Conservation (phyloP, 2,113 vertebrate genomes). For the Suncus etruscus region DNA sequence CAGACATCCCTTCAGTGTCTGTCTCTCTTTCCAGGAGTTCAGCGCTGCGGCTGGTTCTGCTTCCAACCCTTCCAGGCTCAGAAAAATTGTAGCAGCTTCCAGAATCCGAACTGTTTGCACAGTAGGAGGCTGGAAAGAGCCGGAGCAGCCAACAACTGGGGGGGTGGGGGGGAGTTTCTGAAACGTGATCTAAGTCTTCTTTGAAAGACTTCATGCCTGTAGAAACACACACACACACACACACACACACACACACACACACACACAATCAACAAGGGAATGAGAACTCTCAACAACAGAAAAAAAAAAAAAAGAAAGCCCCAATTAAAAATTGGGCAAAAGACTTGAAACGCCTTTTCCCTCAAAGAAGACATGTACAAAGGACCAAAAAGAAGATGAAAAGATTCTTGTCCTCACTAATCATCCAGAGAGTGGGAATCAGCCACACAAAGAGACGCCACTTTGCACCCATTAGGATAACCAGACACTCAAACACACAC, state of each 20-base stretch:
- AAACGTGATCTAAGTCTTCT: background rate
- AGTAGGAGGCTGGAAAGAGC: background rate
- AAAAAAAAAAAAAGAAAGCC: too few species aligned
- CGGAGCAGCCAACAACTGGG: background rate
- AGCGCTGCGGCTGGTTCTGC: too few species aligned
- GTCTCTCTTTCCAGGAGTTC: background rate
- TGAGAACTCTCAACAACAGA: background rate
- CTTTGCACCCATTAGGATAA: background rate
- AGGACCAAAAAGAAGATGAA: background rate
- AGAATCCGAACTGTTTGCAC: background rate
- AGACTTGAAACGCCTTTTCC: background rate
- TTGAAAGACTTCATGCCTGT: background rate
- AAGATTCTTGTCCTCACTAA: background rate
- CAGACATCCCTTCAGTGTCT: background rate
- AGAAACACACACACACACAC: background rate
- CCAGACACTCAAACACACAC: background rate
- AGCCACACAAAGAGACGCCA: background rate
- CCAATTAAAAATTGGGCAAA: constrained; percentile 31
- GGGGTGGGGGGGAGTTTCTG: too few species aligned
- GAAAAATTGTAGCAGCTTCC: too few species aligned
- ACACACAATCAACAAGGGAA: too few species aligned
- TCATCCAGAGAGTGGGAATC: background rate
- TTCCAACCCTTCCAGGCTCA: too few species aligned
- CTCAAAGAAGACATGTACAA: background rate
- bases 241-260: too few species aligned